Evolutionary conservation across 2,797 vertebrate species (phyloP), one percentile per base, ranked within the genome.

Genomic region (Sebastes alutus): DNA sequence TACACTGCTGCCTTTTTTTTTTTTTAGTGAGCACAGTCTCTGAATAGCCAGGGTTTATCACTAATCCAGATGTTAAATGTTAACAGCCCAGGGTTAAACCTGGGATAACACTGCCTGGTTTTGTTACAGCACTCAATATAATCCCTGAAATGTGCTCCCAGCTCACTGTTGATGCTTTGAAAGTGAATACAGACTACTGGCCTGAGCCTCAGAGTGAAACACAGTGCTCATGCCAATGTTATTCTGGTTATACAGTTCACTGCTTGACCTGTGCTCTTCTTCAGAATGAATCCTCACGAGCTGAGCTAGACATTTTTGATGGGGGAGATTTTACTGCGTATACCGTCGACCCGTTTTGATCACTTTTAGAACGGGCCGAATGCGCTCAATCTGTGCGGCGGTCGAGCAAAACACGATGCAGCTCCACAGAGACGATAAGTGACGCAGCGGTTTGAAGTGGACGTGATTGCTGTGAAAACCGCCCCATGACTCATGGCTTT

Each of bases 391-490:
- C 14, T 63, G 60, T 18, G 23, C 2, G 5, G 46, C 8, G 82
- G 80, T 87, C 78, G 80, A 68, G 63, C 54, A 33, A 20, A 75
- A 77, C 77, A 74, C 11, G 14, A 70, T 1, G 56, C 71, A 3
- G 66, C 66, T 82, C 77, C 64, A 75, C 63, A 22, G 46, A 80
- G 68, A 78, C 12, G 25, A 67, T 30, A 72, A 78, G 86, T 69
- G 78, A 79, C 3, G 33, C 68, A 62, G 72, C 7, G 52, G 42
- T 52, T 65, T 78, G 75, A 75, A 85, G 82, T 80, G 77, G 75
- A 75, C 6, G 58, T 75, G 82, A 84, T 87, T 80, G 72, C 86
- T 82, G 80, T 72, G 86, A 77, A 83, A 88, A 84, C 61, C 42
- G 42, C 54, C 75, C 70, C 2, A 20, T 87, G 88, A 85, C 76